These are phyloP conservation scores for Catharus ustulatus DNA, from an alignment of 2,797 vertebrate genomes.

Conservation along the genomic window DNA sequence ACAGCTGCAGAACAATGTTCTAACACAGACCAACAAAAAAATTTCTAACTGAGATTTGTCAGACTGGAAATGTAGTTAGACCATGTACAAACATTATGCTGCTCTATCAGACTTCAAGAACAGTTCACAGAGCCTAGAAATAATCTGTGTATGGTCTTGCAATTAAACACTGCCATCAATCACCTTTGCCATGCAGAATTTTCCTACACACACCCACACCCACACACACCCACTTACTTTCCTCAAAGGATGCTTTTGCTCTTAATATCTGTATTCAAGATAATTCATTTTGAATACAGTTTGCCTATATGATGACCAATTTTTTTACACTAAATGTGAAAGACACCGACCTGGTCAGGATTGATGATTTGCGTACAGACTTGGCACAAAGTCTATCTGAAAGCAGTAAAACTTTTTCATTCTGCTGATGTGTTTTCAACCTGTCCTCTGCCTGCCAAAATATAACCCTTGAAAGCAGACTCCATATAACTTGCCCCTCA, in stretches of 20 bases:
- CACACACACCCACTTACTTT: too few relatives aligned
- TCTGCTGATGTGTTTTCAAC: slow-evolving; percentile 26
- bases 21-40: neutral
- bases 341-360: neutral
- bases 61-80: neutral
- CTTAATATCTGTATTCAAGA: neutral
- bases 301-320: neutral
- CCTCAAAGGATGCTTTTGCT: neutral
- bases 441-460: slow-evolving; percentile 64
- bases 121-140: neutral
- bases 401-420: neutral
- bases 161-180: neutral
- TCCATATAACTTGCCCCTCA: slow-evolving; percentile 41
- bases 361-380: neutral
- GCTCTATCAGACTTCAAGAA: neutral
- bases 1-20: neutral
- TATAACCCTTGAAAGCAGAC: neutral
- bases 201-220: neutral
- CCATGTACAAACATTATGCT: neutral
- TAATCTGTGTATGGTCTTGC: neutral
- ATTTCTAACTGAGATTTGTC: neutral
- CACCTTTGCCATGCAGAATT: neutral
- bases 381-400: neutral
- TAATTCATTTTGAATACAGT: neutral
- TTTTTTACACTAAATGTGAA: neutral